phyloP scores from a whole-genome alignment of 2,113 vertebrate species.

The Pseudorhombus dupliciocellatus region DNA sequence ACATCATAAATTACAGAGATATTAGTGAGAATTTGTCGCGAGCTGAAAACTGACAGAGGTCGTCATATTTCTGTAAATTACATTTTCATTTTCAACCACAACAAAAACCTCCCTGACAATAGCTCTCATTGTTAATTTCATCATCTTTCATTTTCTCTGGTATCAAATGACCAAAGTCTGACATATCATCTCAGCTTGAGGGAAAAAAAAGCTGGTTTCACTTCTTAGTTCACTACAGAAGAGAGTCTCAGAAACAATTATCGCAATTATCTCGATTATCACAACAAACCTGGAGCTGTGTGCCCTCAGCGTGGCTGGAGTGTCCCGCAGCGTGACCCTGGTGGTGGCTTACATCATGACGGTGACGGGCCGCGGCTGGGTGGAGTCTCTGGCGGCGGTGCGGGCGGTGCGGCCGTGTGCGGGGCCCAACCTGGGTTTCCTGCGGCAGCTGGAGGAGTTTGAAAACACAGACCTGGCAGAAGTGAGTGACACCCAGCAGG shows the following conservation, averaged over 20 bases:
- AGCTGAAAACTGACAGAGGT: background rate
- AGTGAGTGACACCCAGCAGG: slow-evolving; percentile 26
- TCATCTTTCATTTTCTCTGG: slow-evolving; percentile 55
- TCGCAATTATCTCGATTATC: background rate
- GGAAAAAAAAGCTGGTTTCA: slow-evolving; percentile 38
- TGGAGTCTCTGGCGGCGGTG: slow-evolving; percentile 88
- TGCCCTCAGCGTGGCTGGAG: slow-evolving; percentile 88
- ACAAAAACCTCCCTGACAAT: slow-evolving; percentile 13
- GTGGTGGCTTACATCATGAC: slow-evolving; percentile 97
- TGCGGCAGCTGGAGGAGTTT: slow-evolving; percentile 92
- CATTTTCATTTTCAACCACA: slow-evolving; percentile 64
- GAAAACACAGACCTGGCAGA: slow-evolving; percentile 76
- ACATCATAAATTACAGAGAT: background rate
- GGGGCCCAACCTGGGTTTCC: slow-evolving; percentile 94
- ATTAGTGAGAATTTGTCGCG: background rate
- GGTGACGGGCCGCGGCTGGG: slow-evolving; percentile 90
- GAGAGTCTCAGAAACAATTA: slow-evolving; percentile 15
- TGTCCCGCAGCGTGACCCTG: slow-evolving; percentile 93
- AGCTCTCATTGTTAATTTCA: slow-evolving; percentile 36
- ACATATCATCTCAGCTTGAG: slow-evolving; percentile 48
- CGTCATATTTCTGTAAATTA: slow-evolving; percentile 11
- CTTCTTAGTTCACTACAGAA: slow-evolving; percentile 41
- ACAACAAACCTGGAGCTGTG: background rate
- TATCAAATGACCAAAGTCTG: slow-evolving; percentile 49
- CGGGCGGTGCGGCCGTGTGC: slow-evolving; percentile 88